A percentile compares a stretch with the other conserved stretches of the same genome.
These are phyloP conservation scores for Anastrepha ludens DNA, from an alignment of 1,140 invertebrate species.

Conservation along the genomic window DNA sequence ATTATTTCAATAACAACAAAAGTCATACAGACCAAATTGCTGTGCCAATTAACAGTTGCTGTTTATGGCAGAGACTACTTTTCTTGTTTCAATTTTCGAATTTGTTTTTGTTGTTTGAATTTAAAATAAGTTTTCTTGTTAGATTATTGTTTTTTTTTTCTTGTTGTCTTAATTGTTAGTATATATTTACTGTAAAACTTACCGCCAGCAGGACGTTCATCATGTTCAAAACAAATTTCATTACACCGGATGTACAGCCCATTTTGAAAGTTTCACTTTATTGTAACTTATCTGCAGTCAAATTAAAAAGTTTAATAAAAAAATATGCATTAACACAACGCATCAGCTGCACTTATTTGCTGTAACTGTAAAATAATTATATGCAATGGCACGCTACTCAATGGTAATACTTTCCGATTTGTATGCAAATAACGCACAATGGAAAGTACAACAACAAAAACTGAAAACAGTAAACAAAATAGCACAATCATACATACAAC, in stretches of 20 bases:
- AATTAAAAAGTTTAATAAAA: slow-evolving; percentile 16
- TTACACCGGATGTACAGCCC: slow-evolving; percentile 67
- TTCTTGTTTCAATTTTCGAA: not conserved
- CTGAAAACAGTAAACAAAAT: not conserved
- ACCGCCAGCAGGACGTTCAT: slow-evolving; percentile 65
- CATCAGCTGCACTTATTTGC: not conserved
- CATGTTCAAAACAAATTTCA: slow-evolving; percentile 67
- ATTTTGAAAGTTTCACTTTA: slow-evolving; percentile 56
- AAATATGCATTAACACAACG: not conserved
- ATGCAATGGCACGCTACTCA: not conserved
- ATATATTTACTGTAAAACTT: slow-evolving; percentile 57
- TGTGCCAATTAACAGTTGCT: slow-evolving; percentile 1
- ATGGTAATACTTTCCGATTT: not conserved
- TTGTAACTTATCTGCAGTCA: slow-evolving; percentile 5
- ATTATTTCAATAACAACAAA: not conserved
- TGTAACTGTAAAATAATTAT: not conserved
- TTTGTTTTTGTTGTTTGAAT: not conserved
- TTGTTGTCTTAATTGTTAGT: not conserved
- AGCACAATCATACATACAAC: slow-evolving; percentile 5
- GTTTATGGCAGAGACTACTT: not conserved
- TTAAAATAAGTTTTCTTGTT: not conserved
- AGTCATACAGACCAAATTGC: not conserved
- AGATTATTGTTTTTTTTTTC: not conserved
- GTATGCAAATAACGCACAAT: not conserved
- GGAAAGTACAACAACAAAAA: not conserved